phyloP scores from a whole-genome alignment of 2,113 vertebrate genomes.

The Lagopus muta region DNA sequence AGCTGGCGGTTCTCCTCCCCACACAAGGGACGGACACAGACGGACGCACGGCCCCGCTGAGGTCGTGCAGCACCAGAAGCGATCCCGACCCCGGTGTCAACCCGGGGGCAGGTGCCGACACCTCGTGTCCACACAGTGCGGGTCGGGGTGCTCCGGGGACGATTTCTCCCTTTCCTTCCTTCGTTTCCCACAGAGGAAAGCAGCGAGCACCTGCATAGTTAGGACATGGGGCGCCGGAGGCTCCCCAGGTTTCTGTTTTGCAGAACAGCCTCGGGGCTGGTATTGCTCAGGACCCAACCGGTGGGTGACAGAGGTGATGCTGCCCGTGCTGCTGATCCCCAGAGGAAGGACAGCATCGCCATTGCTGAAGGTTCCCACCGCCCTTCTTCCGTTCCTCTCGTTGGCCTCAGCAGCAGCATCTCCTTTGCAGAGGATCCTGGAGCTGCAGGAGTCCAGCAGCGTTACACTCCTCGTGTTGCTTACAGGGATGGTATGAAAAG shows the following conservation, averaged over 20 bases:
- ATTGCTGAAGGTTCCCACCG: background rate
- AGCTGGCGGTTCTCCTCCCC: constrained; percentile 31
- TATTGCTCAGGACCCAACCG: background rate
- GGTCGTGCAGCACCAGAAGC: constrained; percentile 63
- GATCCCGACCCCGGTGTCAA: background rate
- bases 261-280: background rate
- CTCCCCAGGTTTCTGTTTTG: background rate
- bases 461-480: background rate
- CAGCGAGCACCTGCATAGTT: constrained; percentile 58
- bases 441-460: background rate
- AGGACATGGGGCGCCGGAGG: background rate
- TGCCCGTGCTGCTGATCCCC: background rate
- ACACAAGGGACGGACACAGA: constrained; percentile 39
- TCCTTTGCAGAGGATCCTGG: background rate
- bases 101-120: constrained; percentile 39
- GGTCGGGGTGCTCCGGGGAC: constrained; percentile 29
- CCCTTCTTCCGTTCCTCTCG: background rate
- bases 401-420: background rate
- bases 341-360: background rate
- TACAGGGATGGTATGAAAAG: background rate
- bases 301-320: background rate
- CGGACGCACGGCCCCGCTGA: background rate
- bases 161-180: background rate
- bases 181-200: background rate
- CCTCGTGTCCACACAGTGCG: constrained; percentile 69